Percentiles rank a stretch among this genome's conserved stretches.
phyloP scores from a whole-genome alignment of 2,888 invertebrate species.

The Drosophila longiperda region DNA sequence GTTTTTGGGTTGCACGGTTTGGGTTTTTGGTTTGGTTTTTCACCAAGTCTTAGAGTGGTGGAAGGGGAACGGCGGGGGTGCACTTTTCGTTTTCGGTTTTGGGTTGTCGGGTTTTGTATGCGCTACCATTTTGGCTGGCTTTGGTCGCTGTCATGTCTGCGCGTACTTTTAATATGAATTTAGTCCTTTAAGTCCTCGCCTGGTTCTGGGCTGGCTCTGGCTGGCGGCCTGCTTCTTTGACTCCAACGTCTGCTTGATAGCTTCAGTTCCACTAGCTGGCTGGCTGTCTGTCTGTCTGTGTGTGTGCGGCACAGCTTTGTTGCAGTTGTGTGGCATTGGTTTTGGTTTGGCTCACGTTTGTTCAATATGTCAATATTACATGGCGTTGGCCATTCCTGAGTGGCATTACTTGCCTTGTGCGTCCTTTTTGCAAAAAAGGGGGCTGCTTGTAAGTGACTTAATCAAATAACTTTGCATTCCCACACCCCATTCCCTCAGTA shows the following conservation, averaged over 20 bases:
- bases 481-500: background rate
- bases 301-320: constrained; percentile 38
- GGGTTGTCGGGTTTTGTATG: constrained; percentile 34
- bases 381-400: constrained; percentile 65
- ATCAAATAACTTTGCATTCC: constrained; percentile 78
- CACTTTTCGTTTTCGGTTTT: constrained; percentile 32
- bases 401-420: constrained; percentile 62
- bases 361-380: constrained; percentile 81
- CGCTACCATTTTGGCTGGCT: constrained; percentile 38
- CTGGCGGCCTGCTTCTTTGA: constrained; percentile 22
- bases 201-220: constrained; percentile 54
- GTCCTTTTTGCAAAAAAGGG: constrained; percentile 32
- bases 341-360: constrained; percentile 67
- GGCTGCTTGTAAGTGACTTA: constrained; percentile 75
- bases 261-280: constrained; percentile 8
- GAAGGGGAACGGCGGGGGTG: background rate
- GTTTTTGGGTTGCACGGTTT: constrained; percentile 10
- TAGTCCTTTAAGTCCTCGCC: constrained; percentile 75
- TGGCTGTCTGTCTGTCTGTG: background rate
- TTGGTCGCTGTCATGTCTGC: constrained; percentile 74
- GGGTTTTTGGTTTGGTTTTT: constrained; percentile 8
- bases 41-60: background rate
- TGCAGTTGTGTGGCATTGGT: constrained; percentile 41
- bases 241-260: constrained; percentile 12
- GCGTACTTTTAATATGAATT: constrained; percentile 79